A percentile compares a stretch with the other conserved stretches of the same genome.
phyloP scores from a whole-genome alignment of 2,888 invertebrate genomes.

The Patella pellucida region DNA sequence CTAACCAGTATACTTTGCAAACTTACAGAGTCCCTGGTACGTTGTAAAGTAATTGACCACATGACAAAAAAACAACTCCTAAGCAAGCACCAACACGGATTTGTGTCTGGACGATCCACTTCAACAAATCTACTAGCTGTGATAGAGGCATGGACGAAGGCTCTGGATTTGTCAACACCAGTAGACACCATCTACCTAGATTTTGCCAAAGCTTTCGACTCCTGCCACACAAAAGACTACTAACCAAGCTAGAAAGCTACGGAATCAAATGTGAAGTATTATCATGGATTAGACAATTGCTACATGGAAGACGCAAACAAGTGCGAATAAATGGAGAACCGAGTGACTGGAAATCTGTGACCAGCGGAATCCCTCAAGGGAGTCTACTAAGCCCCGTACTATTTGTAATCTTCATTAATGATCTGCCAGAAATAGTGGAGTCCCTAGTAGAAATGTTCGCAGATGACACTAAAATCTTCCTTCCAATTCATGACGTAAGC shows the following conservation, averaged over 20 bases:
- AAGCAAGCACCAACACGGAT: not conserved
- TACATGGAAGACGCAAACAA: not conserved
- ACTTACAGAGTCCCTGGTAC: not conserved
- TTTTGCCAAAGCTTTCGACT: constrained; percentile 28
- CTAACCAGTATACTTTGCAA: constrained; percentile 5
- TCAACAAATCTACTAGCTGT: not conserved
- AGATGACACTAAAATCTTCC: too few relatives aligned
- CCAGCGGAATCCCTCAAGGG: too few relatives aligned
- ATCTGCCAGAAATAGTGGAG: too few relatives aligned
- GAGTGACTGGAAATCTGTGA: too few relatives aligned
- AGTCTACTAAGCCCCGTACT: too few relatives aligned
- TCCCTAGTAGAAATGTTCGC: too few relatives aligned
- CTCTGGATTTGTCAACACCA: not conserved
- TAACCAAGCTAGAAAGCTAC: constrained; percentile 19
- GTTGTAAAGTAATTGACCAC: not conserved
- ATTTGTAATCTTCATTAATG: too few relatives aligned
- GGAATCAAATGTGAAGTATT: too few relatives aligned
- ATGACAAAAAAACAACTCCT: not conserved
- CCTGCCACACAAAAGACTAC: constrained; percentile 25
- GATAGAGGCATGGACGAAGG: not conserved
- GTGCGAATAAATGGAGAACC: constrained; percentile 15
- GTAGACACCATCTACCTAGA: constrained; percentile 21
- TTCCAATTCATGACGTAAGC: too few relatives aligned
- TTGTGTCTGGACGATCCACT: not conserved
- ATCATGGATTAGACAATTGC: constrained; percentile 24